These are phyloP conservation scores for Theocolax elegans DNA, from an alignment of 1,140 invertebrate species.

Conservation along the genomic window DNA sequence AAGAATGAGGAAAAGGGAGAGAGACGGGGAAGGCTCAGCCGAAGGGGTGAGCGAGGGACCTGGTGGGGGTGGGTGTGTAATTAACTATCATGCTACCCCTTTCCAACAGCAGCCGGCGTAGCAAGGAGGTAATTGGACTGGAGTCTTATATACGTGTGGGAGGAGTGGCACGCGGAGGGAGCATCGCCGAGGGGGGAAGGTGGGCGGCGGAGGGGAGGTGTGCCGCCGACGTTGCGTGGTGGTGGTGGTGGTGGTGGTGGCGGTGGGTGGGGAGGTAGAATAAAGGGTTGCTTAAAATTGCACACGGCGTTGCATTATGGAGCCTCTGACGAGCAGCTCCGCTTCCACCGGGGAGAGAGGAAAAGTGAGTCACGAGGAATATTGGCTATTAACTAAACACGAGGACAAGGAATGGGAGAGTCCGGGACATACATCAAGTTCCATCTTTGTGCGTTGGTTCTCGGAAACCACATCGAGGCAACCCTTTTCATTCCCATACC, in stretches of 20 bases:
- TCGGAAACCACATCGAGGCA: constrained; percentile 45
- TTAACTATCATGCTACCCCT: constrained; percentile 68
- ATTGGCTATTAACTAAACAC: constrained; percentile 61
- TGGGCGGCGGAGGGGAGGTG: background rate
- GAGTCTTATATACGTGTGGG: constrained; percentile 65
- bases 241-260: too few relatives aligned
- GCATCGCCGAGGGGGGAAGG: constrained; percentile 33
- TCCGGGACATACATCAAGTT: constrained; percentile 56
- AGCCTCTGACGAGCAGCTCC: constrained; percentile 63
- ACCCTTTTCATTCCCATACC: constrained; percentile 43
- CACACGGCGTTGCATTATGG: constrained; percentile 66
- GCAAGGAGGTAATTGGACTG: constrained; percentile 68
- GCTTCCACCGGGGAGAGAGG: too few relatives aligned
- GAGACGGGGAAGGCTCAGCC: constrained; percentile 40
- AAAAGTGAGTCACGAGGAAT: constrained; percentile 33
- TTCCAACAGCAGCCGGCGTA: constrained; percentile 61
- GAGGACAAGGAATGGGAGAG: constrained; percentile 59
- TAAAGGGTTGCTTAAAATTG: constrained; percentile 68
- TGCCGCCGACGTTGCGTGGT: too few relatives aligned
- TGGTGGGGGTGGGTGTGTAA: constrained; percentile 57
- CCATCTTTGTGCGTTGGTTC: constrained; percentile 51
- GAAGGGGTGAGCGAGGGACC: constrained; percentile 42
- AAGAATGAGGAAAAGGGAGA: constrained; percentile 45
- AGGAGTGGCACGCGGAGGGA: constrained; percentile 38
- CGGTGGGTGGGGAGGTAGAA: constrained; percentile 25